Conservation (phyloP, 2,113 vertebrate genomes). For the Aptenodytes forsteri region DNA sequence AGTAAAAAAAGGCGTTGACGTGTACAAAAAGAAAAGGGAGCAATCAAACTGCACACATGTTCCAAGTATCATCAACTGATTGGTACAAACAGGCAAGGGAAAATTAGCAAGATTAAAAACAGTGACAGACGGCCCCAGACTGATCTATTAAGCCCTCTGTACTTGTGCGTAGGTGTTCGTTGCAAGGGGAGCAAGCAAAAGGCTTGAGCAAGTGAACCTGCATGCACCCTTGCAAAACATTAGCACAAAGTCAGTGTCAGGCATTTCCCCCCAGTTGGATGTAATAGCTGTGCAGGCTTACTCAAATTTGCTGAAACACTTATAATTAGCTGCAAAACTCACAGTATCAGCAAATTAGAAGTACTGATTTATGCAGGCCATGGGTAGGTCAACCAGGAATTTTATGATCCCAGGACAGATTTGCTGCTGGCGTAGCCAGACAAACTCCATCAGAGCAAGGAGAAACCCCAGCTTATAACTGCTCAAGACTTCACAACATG, state of each 20-base stretch:
- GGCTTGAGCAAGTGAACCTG: neutral
- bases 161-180: neutral
- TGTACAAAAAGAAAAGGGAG: neutral
- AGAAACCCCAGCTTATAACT: neutral
- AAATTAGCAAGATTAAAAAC: conserved; percentile 12
- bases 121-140: neutral
- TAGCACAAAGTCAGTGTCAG: neutral
- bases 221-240: neutral
- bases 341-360: neutral
- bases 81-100: neutral
- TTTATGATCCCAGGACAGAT: neutral
- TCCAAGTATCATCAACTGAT: neutral
- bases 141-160: neutral
- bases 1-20: neutral
- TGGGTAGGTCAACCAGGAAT: neutral
- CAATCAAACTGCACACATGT: neutral
- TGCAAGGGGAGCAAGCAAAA: neutral
- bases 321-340: neutral
- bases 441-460: neutral
- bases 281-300: neutral
- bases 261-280: neutral
- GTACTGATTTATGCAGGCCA: neutral
- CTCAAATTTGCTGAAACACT: neutral
- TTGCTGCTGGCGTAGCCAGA: neutral
- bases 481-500: neutral